Evolutionary conservation across 2,888 invertebrate species (phyloP).

Genomic region (Sphinx pinastri): DNA sequence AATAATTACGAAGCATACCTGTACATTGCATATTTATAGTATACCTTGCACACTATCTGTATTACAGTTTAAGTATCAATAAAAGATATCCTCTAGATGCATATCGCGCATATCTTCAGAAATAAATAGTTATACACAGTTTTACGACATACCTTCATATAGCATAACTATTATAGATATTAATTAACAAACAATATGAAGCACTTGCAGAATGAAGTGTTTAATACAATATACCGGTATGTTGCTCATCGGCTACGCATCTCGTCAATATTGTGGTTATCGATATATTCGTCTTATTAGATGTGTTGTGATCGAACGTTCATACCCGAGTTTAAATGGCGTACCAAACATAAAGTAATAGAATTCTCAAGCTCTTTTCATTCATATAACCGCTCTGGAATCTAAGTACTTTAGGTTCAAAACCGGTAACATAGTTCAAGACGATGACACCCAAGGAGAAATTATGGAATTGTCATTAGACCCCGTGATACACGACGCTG

Average conservation of each 20-base stretch:
- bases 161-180: not conserved
- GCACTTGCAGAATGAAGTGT: constrained; percentile 12
- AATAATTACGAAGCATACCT: no score
- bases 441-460: no score
- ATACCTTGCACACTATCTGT: not conserved
- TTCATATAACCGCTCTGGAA: no score
- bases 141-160: constrained; percentile 8
- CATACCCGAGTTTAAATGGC: not conserved
- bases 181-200: constrained; percentile 13
- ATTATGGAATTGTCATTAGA: no score
- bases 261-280: not conserved
- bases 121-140: constrained; percentile 3
- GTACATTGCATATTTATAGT: no score
- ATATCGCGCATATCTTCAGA: not conserved
- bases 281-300: not conserved
- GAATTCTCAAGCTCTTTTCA: no score
- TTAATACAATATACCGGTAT: constrained; percentile 16
- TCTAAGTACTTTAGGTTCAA: no score
- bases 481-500: no score
- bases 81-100: not conserved
- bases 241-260: constrained; percentile 25
- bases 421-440: no score
- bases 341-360: no score
- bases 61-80: not conserved
- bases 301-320: not conserved